These are phyloP conservation scores for Amblyraja radiata DNA, from an alignment of 2,797 vertebrate species.

Conservation along the genomic window DNA sequence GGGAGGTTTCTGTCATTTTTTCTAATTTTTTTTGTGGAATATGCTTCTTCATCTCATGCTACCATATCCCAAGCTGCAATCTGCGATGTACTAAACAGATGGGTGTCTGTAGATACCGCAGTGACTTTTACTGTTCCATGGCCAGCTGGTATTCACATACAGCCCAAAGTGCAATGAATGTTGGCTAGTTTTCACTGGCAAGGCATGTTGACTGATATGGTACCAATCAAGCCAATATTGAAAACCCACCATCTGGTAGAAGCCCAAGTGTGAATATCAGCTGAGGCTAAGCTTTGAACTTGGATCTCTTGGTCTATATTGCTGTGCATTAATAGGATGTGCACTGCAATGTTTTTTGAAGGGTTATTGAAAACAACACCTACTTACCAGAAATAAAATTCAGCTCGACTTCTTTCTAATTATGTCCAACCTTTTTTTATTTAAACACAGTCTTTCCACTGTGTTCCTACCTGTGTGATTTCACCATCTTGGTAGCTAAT, in stretches of 20 bases:
- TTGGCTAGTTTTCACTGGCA: not conserved
- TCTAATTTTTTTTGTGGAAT: not conserved
- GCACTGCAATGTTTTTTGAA: not conserved
- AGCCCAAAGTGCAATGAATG: not conserved
- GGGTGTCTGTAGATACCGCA: not conserved
- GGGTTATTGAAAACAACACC: not conserved
- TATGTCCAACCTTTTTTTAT: not conserved
- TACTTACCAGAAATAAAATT: not conserved
- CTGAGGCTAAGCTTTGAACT: not conserved
- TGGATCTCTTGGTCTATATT: not conserved
- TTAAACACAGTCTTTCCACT: not conserved
- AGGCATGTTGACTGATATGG: not conserved
- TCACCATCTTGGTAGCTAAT: not conserved
- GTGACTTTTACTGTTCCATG: not conserved
- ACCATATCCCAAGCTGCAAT: not conserved
- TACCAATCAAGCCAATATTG: conserved; percentile 11
- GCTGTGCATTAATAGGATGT: not conserved
- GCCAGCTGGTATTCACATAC: conserved; percentile 10
- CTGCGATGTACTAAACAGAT: not conserved
- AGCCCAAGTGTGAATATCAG: conserved; percentile 20
- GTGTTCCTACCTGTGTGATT: not conserved
- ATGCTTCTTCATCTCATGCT: not conserved
- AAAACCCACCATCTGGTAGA: conserved; percentile 30
- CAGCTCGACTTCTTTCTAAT: not conserved
- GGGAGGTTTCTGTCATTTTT: not conserved